These are phyloP conservation scores for Maniola hyperantus DNA, from an alignment of 2,888 invertebrate species.

Conservation along the genomic window DNA sequence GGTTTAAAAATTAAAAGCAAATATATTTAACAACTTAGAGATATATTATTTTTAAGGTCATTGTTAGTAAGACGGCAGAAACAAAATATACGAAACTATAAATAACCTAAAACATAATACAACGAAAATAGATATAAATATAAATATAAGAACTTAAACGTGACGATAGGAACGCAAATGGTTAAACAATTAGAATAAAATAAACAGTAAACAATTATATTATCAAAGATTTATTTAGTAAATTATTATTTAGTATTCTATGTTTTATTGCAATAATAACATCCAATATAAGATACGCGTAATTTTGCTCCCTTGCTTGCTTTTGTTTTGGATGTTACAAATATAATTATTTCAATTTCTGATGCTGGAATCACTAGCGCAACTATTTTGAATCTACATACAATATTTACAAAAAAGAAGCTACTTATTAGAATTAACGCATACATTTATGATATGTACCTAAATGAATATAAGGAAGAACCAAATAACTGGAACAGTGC, in stretches of 20 bases:
- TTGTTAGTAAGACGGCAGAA: background rate
- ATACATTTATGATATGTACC: background rate
- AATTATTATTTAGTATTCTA: background rate
- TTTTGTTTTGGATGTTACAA: no score
- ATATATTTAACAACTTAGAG: no score
- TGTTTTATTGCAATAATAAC: no score
- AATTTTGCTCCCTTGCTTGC: no score
- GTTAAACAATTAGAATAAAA: background rate
- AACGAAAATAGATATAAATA: background rate
- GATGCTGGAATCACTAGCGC: background rate
- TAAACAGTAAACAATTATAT: background rate
- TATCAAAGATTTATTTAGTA: background rate
- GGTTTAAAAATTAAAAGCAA: background rate
- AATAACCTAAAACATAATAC: background rate
- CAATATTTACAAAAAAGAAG: slow-evolving; percentile 4
- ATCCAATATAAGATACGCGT: no score
- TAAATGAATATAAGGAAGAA: background rate
- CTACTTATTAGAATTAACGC: background rate
- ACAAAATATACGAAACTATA: background rate
- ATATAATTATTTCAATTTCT: no score
- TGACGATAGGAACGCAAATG: background rate
- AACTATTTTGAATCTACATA: slow-evolving; percentile 1
- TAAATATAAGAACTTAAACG: no score
- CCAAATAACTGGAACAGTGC: background rate
- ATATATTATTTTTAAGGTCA: background rate